Evolutionary conservation across 2,888 invertebrate genomes (phyloP).

Genomic region (Rhingia campestris): DNA sequence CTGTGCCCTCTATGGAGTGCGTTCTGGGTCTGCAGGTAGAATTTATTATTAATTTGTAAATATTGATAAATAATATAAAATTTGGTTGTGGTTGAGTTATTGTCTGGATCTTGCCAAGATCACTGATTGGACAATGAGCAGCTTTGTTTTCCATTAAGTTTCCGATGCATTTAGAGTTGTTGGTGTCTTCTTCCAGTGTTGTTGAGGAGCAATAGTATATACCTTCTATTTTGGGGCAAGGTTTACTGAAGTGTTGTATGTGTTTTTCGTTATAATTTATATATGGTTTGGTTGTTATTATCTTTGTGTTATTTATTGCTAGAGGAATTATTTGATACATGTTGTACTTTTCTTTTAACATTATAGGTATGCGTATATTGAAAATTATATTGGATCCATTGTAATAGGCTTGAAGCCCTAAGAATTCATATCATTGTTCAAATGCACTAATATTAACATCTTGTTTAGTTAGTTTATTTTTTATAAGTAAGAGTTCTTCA

Average conservation of each 20-base stretch:
- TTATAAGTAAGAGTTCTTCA: conserved; percentile 44
- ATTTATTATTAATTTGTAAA: conserved; percentile 19
- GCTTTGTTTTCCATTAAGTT: conserved; percentile 27
- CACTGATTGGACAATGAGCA: conserved; percentile 44
- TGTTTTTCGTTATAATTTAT: conserved; percentile 11
- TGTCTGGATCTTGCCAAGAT: conserved; percentile 4
- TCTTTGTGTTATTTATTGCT: conserved; percentile 39
- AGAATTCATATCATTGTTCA: conserved; percentile 64
- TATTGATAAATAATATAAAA: conserved; percentile 38
- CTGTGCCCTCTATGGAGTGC: conserved; percentile 18
- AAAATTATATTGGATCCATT: conserved; percentile 56
- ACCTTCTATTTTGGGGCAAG: conserved; percentile 49
- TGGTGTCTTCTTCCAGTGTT: conserved; percentile 9
- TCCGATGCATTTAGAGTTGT: conserved; percentile 32
- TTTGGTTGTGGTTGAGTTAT: conserved; percentile 43
- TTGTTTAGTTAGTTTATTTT: conserved; percentile 42
- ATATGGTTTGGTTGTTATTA: conserved; percentile 25
- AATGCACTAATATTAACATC: conserved; percentile 34
- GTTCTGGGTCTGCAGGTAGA: conserved; percentile 32
- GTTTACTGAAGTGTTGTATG: conserved; percentile 35
- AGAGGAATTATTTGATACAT: conserved; percentile 45
- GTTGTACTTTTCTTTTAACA: conserved; percentile 19
- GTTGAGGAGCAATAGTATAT: conserved; percentile 28
- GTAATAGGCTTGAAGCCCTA: conserved; percentile 65
- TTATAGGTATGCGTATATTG: conserved; percentile 44